A percentile compares a stretch with the other conserved stretches of the same genome.
Conservation (phyloP, 1,140 invertebrate species). For the Drosophila suzukii region DNA sequence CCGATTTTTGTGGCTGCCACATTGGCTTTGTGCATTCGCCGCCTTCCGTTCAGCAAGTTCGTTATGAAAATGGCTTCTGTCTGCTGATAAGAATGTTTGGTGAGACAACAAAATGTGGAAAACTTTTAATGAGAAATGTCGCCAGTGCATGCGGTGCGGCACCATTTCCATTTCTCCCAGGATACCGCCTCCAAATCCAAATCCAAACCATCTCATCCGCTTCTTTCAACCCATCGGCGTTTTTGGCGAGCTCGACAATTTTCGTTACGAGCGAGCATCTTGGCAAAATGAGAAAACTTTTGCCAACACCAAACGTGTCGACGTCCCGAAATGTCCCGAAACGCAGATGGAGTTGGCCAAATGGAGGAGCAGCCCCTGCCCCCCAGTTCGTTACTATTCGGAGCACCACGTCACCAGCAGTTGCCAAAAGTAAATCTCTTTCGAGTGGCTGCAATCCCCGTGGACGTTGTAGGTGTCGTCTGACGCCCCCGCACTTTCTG, state of each 20-base stretch:
- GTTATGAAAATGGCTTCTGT: slow-evolving; percentile 73
- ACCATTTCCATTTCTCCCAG: slow-evolving; percentile 44
- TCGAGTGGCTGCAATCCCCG: slow-evolving; percentile 74
- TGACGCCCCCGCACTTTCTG: slow-evolving; percentile 24
- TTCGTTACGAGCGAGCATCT: slow-evolving; percentile 77
- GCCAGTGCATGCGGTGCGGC: slow-evolving; percentile 63
- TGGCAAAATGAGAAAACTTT: slow-evolving; percentile 80
- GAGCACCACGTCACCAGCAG: slow-evolving; percentile 22
- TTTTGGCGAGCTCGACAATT: slow-evolving; percentile 75
- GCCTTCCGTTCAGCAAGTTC: slow-evolving; percentile 20
- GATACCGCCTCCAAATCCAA: background rate
- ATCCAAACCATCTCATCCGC: background rate
- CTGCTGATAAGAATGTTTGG: slow-evolving; percentile 73
- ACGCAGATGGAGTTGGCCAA: slow-evolving; percentile 39
- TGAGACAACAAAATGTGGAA: slow-evolving; percentile 57
- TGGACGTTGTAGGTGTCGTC: slow-evolving; percentile 51
- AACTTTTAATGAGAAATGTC: slow-evolving; percentile 81
- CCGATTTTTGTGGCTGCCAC: slow-evolving; percentile 5
- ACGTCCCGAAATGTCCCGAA: slow-evolving; percentile 30
- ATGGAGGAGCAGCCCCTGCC: slow-evolving; percentile 14
- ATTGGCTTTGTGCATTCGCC: slow-evolving; percentile 21
- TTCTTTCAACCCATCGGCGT: slow-evolving; percentile 54
- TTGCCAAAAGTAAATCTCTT: slow-evolving; percentile 77
- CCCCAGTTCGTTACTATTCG: slow-evolving; percentile 10
- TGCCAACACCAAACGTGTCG: slow-evolving; percentile 75